Evolutionary conservation across 2,888 invertebrate species (phyloP).

Genomic region (Chorisops tibialis): DNA sequence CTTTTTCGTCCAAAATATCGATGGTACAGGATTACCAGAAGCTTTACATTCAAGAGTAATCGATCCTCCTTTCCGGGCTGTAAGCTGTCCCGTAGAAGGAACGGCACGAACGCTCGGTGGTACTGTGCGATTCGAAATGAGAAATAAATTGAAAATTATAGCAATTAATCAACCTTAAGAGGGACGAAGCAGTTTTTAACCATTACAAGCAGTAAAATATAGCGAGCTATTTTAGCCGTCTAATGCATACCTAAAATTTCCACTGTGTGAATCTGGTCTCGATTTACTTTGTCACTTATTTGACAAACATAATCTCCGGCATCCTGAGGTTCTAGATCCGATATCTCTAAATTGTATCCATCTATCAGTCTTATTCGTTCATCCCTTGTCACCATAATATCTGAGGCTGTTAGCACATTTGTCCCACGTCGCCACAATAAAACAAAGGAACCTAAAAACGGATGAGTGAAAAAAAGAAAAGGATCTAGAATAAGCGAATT

Average conservation of each 20-base stretch:
- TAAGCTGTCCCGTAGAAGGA: constrained; percentile 63
- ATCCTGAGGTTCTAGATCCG: constrained; percentile 66
- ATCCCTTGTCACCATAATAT: constrained; percentile 68
- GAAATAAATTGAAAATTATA: neutral
- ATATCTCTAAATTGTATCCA: constrained; percentile 69
- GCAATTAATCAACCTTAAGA: neutral
- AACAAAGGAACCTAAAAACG: constrained; percentile 59
- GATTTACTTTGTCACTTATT: constrained; percentile 65
- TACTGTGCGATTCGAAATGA: constrained; percentile 47
- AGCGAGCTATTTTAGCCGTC: neutral
- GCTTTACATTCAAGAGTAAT: constrained; percentile 68
- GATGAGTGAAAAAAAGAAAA: neutral
- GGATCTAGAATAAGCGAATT: neutral
- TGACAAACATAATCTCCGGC: constrained; percentile 70
- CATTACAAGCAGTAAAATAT: neutral
- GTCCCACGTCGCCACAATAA: constrained; percentile 67
- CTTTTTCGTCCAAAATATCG: constrained; percentile 62
- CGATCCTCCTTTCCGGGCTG: constrained; percentile 65
- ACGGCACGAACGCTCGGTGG: constrained; percentile 67
- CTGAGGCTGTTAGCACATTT: constrained; percentile 69
- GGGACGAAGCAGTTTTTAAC: neutral
- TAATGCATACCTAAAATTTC: constrained; percentile 58
- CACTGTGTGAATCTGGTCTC: constrained; percentile 69
- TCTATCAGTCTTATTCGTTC: constrained; percentile 66
- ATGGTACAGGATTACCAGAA: constrained; percentile 69